These are phyloP conservation scores for Epistrophella euchroma DNA, from an alignment of 2,888 invertebrate genomes.

Conservation along the genomic window DNA sequence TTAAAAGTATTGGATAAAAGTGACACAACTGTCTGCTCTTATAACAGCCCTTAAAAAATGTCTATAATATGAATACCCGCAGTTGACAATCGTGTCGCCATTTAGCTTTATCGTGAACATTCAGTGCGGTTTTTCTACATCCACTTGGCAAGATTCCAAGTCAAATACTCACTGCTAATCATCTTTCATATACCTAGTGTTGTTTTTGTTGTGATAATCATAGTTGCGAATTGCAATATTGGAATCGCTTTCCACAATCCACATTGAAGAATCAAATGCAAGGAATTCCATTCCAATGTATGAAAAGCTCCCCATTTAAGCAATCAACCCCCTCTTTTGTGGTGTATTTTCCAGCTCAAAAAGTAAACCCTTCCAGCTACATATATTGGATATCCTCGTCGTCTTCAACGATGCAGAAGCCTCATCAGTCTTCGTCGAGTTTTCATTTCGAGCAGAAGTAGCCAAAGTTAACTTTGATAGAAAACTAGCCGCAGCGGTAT, in stretches of 20 bases:
- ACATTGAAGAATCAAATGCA: conserved; percentile 15
- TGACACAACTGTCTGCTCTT: not conserved
- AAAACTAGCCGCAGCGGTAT: conserved; percentile 61
- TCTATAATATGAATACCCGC: conserved; percentile 15
- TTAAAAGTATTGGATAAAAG: conserved; percentile 1
- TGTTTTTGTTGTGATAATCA: conserved; percentile 21
- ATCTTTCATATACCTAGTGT: conserved; percentile 2
- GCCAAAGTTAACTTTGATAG: conserved; percentile 33
- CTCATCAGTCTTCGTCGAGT: conserved; percentile 83
- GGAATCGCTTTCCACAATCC: conserved; percentile 58
- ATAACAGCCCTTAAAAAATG: not conserved
- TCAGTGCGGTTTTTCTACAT: conserved; percentile 50
- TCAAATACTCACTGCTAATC: conserved; percentile 9
- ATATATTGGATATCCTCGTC: conserved; percentile 29
- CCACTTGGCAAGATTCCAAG: conserved; percentile 58
- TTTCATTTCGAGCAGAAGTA: conserved; percentile 80
- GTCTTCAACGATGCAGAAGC: conserved; percentile 55
- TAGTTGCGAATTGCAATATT: conserved; percentile 30
- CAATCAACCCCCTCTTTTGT: conserved; percentile 15
- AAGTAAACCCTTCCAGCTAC: conserved; percentile 42
- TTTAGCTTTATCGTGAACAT: conserved; percentile 28
- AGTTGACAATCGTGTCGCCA: conserved; percentile 39
- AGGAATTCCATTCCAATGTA: conserved; percentile 37
- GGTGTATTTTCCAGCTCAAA: conserved; percentile 44
- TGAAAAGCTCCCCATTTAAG: conserved; percentile 38